Percentiles rank a stretch among this genome's conserved stretches.
phyloP scores from a whole-genome alignment of 2,888 invertebrate species.

The Argyresthia goedartella region DNA sequence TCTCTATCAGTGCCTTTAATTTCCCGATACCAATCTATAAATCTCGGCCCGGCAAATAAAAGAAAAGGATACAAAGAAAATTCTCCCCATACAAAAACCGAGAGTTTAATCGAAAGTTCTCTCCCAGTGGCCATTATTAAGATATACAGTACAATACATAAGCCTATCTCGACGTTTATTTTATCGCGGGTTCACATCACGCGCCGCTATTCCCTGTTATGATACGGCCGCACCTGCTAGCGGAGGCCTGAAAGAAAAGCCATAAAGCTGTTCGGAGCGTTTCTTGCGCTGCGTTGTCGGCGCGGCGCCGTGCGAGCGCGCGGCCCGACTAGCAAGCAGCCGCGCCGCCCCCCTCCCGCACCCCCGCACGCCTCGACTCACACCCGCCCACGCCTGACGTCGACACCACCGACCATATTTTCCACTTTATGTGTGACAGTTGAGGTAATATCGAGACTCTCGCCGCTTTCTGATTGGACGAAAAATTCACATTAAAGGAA shows the following conservation, averaged over 20 bases:
- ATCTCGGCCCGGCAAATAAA: constrained; percentile 2
- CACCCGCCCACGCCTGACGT: constrained; percentile 18
- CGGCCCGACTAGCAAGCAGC: constrained; percentile 17
- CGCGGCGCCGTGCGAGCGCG: constrained; percentile 45
- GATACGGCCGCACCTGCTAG: constrained; percentile 70
- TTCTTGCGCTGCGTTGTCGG: constrained; percentile 30
- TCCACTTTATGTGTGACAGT: constrained; percentile 74
- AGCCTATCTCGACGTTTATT: constrained; percentile 72
- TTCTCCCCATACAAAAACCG: constrained; percentile 30
- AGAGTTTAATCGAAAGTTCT: constrained; percentile 65
- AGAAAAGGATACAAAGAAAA: constrained; percentile 24
- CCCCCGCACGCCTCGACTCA: constrained; percentile 24
- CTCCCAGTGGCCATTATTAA: constrained; percentile 67
- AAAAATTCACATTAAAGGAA: constrained; percentile 73
- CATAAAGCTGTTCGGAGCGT: constrained; percentile 69
- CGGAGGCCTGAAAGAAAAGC: constrained; percentile 70
- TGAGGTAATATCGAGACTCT: constrained; percentile 73
- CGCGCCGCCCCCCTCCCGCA: constrained; percentile 32
- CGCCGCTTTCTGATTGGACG: constrained; percentile 72
- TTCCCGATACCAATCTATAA: constrained; percentile 3
- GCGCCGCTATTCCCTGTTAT: constrained; percentile 70
- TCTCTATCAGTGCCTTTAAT: neutral
- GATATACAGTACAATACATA: constrained; percentile 72
- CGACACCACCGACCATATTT: constrained; percentile 68
- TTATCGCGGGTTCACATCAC: constrained; percentile 71